Evolutionary conservation across 2,888 invertebrate species (phyloP).

Genomic region (Colostygia pectinataria): DNA sequence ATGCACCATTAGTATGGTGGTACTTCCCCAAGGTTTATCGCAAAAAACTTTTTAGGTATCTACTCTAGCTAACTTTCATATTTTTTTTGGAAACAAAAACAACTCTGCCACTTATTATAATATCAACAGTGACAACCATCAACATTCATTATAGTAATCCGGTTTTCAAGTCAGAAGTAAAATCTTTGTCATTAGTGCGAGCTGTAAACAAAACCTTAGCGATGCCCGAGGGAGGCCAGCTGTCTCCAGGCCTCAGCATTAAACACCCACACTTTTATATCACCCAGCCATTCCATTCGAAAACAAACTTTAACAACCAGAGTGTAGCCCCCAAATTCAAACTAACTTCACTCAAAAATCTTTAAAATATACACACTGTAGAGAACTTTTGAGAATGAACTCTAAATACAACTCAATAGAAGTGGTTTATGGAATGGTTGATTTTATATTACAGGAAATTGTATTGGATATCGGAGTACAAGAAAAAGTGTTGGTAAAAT

Average conservation of each 20-base stretch:
- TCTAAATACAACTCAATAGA: conserved; percentile 37
- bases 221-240: conserved; percentile 75
- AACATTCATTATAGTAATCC: conserved; percentile 19
- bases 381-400: conserved; percentile 40
- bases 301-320: conserved; percentile 34
- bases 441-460: conserved; percentile 57
- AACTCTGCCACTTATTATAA: neutral
- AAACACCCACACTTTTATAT: conserved; percentile 70
- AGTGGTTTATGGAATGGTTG: conserved; percentile 37
- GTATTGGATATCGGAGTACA: conserved; percentile 55
- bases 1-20: too few species aligned
- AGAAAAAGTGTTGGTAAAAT: conserved; percentile 51
- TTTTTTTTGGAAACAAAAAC: too few species aligned
- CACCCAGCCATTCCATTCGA: conserved; percentile 35
- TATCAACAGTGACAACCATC: neutral
- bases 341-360: neutral
- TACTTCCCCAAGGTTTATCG: too few species aligned
- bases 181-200: conserved; percentile 68
- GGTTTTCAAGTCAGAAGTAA: conserved; percentile 38
- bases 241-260: conserved; percentile 76
- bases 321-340: conserved; percentile 33
- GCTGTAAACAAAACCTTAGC: conserved; percentile 76
- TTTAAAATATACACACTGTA: conserved; percentile 25
- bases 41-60: too few species aligned
- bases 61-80: too few species aligned